These are phyloP conservation scores for Andricus quercusramuli DNA, from an alignment of 2,888 invertebrate species.

Conservation along the genomic window DNA sequence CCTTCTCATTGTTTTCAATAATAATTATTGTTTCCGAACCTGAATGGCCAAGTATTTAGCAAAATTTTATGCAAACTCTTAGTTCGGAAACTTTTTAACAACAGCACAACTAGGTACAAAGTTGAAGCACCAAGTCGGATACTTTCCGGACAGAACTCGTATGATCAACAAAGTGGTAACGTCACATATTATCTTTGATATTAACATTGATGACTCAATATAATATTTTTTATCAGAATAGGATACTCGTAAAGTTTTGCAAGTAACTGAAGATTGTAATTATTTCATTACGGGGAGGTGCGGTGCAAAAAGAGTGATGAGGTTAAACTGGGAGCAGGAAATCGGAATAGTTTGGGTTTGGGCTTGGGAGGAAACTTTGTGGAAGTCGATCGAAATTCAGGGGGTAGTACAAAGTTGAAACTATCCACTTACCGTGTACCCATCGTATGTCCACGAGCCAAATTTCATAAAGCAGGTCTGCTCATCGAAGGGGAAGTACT, in stretches of 20 bases:
- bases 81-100: too few relatives aligned
- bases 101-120: too few relatives aligned
- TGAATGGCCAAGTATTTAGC: too few relatives aligned
- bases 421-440: constrained; percentile 88
- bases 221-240: neutral
- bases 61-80: too few relatives aligned
- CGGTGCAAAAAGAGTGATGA: neutral
- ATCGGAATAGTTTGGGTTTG: constrained; percentile 5
- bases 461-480: constrained; percentile 98
- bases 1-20: too few relatives aligned
- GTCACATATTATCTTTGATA: too few relatives aligned
- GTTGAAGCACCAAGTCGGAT: too few relatives aligned
- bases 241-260: neutral
- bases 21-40: too few relatives aligned
- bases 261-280: neutral
- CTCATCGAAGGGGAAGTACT: constrained; percentile 96
- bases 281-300: neutral
- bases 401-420: neutral
- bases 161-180: too few relatives aligned
- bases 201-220: neutral
- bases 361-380: constrained; percentile 5
- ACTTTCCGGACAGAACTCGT: too few relatives aligned
- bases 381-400: constrained; percentile 20
- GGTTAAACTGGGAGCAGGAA: neutral
- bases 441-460: constrained; percentile 96